phyloP scores from a whole-genome alignment of 2,113 vertebrate genomes.

The Mystacornis crossleyi region DNA sequence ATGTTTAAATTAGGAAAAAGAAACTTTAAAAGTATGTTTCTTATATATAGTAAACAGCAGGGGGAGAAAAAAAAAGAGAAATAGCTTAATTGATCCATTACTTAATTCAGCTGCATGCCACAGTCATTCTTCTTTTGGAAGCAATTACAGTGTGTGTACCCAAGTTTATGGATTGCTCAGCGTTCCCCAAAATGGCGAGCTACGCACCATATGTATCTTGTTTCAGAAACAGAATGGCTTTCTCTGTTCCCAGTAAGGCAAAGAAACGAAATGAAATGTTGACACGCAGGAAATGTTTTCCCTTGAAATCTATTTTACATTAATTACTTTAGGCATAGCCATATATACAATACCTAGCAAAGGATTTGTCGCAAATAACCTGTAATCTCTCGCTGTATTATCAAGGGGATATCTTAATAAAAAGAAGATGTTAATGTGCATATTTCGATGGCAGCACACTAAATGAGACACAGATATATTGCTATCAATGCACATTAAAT shows the following conservation, averaged over 20 bases:
- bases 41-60: not conserved
- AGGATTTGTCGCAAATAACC: not conserved
- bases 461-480: not conserved
- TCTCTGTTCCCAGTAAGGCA: not conserved
- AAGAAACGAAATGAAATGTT: not conserved
- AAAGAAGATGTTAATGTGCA: not conserved
- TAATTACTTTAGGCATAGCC: not conserved
- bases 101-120: not conserved
- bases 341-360: not conserved
- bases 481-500: not conserved
- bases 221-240: constrained; percentile 22
- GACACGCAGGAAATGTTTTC: not conserved
- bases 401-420: not conserved
- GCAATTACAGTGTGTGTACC: not conserved
- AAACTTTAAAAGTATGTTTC: not conserved
- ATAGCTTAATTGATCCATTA: constrained; percentile 2
- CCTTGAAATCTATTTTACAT: constrained; percentile 13
- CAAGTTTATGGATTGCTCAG: not conserved
- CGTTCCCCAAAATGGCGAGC: not conserved
- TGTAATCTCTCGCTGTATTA: not conserved
- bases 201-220: not conserved
- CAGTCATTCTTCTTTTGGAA: not conserved
- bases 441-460: not conserved
- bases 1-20: not conserved
- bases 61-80: not conserved